These are phyloP conservation scores for Psittacula echo DNA, from an alignment of 2,797 vertebrate species.

Conservation along the genomic window DNA sequence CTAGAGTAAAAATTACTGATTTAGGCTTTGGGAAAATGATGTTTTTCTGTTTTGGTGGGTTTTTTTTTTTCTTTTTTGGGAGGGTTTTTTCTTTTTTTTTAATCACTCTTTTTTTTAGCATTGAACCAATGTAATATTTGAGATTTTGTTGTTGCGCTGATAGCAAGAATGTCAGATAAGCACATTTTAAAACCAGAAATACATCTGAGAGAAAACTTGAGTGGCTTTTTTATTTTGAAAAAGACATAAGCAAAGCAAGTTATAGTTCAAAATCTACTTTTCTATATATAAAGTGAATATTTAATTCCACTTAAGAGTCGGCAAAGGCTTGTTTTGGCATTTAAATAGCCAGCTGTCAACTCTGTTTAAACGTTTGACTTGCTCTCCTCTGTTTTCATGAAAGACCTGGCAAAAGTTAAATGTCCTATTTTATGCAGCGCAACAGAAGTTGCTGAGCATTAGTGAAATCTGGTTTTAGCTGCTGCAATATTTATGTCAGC, in stretches of 20 bases:
- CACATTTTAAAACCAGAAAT: constrained; percentile 22
- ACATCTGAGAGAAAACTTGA: neutral
- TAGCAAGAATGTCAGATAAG: neutral
- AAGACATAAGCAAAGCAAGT: neutral
- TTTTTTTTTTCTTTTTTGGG: neutral
- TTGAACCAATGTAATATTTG: neutral
- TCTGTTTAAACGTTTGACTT: neutral
- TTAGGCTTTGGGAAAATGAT: neutral
- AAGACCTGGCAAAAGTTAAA: constrained; percentile 49
- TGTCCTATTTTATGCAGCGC: neutral
- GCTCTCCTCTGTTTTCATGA: neutral
- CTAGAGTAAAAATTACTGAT: neutral
- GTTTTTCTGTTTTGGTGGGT: neutral
- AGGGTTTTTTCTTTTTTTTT: neutral
- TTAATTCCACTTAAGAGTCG: constrained; percentile 11
- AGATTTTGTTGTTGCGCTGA: neutral
- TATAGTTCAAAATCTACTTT: constrained; percentile 35
- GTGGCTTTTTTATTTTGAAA: neutral
- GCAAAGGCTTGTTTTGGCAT: constrained; percentile 30
- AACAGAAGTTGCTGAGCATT: neutral
- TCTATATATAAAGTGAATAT: neutral
- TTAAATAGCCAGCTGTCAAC: constrained; percentile 19
- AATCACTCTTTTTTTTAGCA: neutral
- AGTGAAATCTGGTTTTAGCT: neutral
- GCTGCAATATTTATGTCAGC: neutral